These are phyloP conservation scores for Agrochola circellaris DNA, from an alignment of 2,888 invertebrate genomes.

Conservation along the genomic window DNA sequence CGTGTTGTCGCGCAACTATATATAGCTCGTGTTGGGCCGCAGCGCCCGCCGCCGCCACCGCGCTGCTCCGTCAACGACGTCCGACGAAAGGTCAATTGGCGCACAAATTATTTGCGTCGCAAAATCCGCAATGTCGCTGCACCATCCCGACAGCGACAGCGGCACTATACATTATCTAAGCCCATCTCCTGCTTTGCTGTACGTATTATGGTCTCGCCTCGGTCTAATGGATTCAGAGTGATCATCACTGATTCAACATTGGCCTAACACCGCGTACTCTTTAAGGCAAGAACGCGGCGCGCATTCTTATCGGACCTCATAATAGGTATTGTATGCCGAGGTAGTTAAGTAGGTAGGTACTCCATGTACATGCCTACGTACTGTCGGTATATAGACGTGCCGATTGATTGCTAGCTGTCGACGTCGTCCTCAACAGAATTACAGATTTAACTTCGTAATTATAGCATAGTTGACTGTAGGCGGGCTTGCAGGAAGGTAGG, in stretches of 20 bases:
- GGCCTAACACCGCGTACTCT: slow-evolving; percentile 61
- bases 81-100: slow-evolving; percentile 91
- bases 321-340: slow-evolving; percentile 68
- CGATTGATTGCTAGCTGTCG: slow-evolving; percentile 52
- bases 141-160: slow-evolving; percentile 75
- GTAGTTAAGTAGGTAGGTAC: slow-evolving; percentile 47
- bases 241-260: slow-evolving; percentile 62
- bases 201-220: slow-evolving; percentile 36
- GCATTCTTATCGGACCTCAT: slow-evolving; percentile 77
- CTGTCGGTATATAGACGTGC: slow-evolving; percentile 44
- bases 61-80: slow-evolving; percentile 81
- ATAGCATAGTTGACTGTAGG: slow-evolving; percentile 1
- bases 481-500: background rate
- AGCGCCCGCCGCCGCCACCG: slow-evolving; percentile 80
- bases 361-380: slow-evolving; percentile 43
- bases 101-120: slow-evolving; percentile 91
- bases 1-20: slow-evolving; percentile 88
- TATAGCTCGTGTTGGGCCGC: slow-evolving; percentile 88
- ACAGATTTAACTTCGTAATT: slow-evolving; percentile 44
- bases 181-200: slow-evolving; percentile 60
- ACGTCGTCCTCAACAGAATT: slow-evolving; percentile 51
- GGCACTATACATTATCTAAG: slow-evolving; percentile 67
- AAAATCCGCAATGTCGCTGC: slow-evolving; percentile 85
- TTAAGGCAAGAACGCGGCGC: slow-evolving; percentile 71
- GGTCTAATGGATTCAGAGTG: slow-evolving; percentile 46